Evolutionary conservation across 1,140 invertebrate genomes (phyloP).

Genomic region (Sitobion miscanthi): DNA sequence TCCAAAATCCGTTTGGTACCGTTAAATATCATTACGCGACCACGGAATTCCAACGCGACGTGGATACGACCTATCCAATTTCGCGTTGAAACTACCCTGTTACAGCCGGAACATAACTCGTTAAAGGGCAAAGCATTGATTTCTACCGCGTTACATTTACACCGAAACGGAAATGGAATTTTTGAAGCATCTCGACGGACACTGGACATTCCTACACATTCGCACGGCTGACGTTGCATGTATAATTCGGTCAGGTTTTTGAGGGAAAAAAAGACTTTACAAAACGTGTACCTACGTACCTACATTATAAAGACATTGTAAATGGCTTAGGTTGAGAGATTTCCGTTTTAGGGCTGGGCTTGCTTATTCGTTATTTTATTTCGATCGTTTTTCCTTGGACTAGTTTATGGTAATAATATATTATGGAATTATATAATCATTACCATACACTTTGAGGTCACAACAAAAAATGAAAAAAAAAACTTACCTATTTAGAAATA

Average conservation of each 20-base stretch:
- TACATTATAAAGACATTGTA: neutral
- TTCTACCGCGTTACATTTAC: neutral
- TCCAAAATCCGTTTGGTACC: neutral
- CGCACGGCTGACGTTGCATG: neutral
- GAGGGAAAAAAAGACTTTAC: neutral
- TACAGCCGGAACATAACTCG: neutral
- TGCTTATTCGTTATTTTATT: neutral
- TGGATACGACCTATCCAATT: neutral
- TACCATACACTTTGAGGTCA: neutral
- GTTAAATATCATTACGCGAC: neutral
- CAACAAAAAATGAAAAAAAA: neutral
- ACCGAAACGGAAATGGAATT: neutral
- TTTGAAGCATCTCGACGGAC: neutral
- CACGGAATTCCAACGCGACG: neutral
- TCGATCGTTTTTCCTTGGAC: neutral
- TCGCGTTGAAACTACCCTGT: neutral
- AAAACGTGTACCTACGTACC: neutral
- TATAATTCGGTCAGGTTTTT: neutral
- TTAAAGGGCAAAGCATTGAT: neutral
- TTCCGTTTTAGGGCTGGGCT: neutral
- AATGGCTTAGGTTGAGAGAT: neutral
- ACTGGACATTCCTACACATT: neutral
- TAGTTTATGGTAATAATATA: too few relatives aligned
- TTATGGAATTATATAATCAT: too few relatives aligned
- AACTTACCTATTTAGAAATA: too few relatives aligned